phyloP scores from a whole-genome alignment of 2,888 invertebrate genomes.

The Acrocyrtus sp. region DNA sequence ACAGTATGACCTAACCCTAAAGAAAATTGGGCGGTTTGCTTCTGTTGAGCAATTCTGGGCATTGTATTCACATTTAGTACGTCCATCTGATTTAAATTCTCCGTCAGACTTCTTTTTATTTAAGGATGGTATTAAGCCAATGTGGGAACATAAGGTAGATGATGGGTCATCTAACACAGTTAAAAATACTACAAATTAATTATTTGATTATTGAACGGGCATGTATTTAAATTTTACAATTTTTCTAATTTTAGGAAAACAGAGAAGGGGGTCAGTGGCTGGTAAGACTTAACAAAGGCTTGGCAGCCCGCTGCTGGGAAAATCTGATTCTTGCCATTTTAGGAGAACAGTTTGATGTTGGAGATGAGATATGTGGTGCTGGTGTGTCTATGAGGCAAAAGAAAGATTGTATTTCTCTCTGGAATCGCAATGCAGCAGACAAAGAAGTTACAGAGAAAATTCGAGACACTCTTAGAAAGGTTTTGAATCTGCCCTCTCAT shows the following conservation, averaged over 20 bases:
- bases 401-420: slow-evolving; percentile 96
- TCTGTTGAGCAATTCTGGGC: slow-evolving; percentile 99
- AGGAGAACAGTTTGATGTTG: slow-evolving; percentile 99
- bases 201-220: neutral
- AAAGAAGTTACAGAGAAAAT: slow-evolving; percentile 88
- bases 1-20: slow-evolving; percentile 81
- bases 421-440: slow-evolving; percentile 96
- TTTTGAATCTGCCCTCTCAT: slow-evolving; percentile 92
- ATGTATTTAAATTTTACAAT: neutral
- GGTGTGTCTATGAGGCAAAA: slow-evolving; percentile 66
- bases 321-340: slow-evolving; percentile 98
- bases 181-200: neutral
- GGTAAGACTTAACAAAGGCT: slow-evolving; percentile 90
- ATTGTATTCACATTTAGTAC: slow-evolving; percentile 84
- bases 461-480: slow-evolving; percentile 92
- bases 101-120: slow-evolving; percentile 95
- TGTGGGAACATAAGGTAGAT: slow-evolving; percentile 84
- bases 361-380: slow-evolving; percentile 97
- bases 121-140: slow-evolving; percentile 97
- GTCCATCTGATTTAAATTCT: slow-evolving; percentile 80
- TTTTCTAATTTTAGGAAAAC: slow-evolving; percentile 69
- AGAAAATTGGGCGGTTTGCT: slow-evolving; percentile 86
- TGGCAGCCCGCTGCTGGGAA: slow-evolving; percentile 98
- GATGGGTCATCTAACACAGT: neutral
- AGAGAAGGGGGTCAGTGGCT: slow-evolving; percentile 99